Base-by-base conservation (phyloP, 2,888 invertebrate genomes). In the Tenthredo distinguenda region DNA sequence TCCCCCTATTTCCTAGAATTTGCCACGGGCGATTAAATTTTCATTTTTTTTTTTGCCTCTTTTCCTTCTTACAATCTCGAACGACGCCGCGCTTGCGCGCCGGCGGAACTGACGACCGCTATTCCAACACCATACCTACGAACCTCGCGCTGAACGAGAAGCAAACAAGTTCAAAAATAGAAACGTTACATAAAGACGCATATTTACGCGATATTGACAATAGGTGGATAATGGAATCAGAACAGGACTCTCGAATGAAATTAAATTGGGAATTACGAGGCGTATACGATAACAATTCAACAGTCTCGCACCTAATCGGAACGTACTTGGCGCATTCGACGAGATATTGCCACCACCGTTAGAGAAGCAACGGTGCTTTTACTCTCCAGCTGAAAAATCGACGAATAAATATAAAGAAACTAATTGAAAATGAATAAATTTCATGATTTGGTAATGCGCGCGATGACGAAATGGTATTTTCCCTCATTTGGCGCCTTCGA, bases 101-200 rank as follows among this genome's bases (percentile, higher is more conserved):
- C 26, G 21, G 12, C 26, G 40, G 47, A 74, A 74, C 21, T 21
- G 74, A 68, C 34, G 34, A 18, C 18, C 21, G 21, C 10, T 55
- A n/a, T 74, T 40, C 12, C 26, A 26, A 74, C 74, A 74, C 74
- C 74, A 43, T 40, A 72, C 18, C 37, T 15, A 7, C 7, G 9
- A 34, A 37, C 71, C 37, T 6, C 12, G 37, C 34, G 15, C 15
- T 50, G n/a, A 47, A 76, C 76, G 76, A 77, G 50, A 50, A 77
- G 77, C 77, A 77, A 77, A 77, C 77, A 77, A 77, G 77, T 55
- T 55, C 55, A 55, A 34, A 77, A 77, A 77, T 55, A 77, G 77
- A 26, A 34, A 1, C 34, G 37, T 77, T 77, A 77, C 77, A 77
- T 77, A 77, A 77, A 77, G 55, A 55, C 55, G n/a, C 77, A 31